phyloP scores from a whole-genome alignment of 2,888 invertebrate species.

The Plagodis pulveraria region DNA sequence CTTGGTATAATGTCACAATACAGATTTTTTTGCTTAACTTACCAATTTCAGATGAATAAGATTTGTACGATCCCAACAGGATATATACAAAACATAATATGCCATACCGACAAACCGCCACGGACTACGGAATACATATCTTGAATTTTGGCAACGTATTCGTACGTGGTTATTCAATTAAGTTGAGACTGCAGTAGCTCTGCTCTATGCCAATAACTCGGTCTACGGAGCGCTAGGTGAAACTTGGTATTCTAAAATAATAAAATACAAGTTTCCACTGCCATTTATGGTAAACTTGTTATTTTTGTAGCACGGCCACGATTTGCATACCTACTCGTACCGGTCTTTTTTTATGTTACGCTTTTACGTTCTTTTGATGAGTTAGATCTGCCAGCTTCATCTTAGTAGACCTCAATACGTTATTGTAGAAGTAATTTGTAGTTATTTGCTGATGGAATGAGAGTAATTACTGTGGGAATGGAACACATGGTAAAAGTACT shows the following conservation, averaged over 20 bases:
- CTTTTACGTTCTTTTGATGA: constrained; percentile 10
- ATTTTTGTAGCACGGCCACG: constrained; percentile 20
- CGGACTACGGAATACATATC: constrained; percentile 12
- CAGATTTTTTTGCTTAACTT: too few relatives aligned
- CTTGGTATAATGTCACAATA: too few relatives aligned
- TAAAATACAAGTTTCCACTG: constrained; percentile 31
- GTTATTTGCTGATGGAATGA: too few relatives aligned
- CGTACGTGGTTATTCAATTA: constrained; percentile 18
- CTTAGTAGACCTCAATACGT: too few relatives aligned
- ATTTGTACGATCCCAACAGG: not conserved
- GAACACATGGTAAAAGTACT: constrained; percentile 14
- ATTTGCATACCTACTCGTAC: constrained; percentile 35
- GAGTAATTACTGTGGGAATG: constrained; percentile 17
- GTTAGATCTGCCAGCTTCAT: not conserved
- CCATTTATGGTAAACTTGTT: constrained; percentile 5
- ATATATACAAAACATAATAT: not conserved
- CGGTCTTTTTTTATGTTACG: not conserved
- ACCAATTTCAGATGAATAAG: too few relatives aligned
- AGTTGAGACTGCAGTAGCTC: constrained; percentile 17
- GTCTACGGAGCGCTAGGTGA: constrained; percentile 21
- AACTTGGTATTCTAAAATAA: constrained; percentile 36
- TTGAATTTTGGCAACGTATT: constrained; percentile 17
- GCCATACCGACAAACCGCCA: not conserved
- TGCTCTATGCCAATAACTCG: not conserved
- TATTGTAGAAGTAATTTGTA: too few relatives aligned